phyloP scores from a whole-genome alignment of 2,113 vertebrate species.

The Parotia lawesii region DNA sequence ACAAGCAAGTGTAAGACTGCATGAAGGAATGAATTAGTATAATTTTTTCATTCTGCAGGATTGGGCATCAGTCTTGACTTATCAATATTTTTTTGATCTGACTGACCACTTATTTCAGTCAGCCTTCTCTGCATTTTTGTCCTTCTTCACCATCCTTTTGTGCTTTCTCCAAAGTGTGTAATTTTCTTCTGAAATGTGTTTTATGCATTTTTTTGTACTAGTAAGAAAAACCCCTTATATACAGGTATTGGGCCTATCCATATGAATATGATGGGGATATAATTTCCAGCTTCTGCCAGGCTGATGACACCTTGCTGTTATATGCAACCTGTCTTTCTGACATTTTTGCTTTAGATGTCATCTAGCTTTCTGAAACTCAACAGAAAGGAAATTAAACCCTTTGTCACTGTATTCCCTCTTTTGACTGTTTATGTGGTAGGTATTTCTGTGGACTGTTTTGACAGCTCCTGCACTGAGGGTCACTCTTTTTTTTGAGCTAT shows the following conservation, averaged over 20 bases:
- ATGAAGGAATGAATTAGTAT: not conserved
- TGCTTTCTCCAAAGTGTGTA: not conserved
- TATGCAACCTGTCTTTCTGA: not conserved
- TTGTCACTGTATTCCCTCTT: not conserved
- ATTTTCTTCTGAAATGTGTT: not conserved
- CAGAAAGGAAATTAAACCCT: not conserved
- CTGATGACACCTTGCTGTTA: not conserved
- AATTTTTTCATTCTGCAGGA: not conserved
- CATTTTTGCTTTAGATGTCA: not conserved
- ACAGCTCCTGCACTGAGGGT: not conserved
- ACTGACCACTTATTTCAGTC: not conserved
- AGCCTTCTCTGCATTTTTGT: not conserved
- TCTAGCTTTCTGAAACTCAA: not conserved
- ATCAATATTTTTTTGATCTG: not conserved
- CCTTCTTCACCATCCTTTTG: not conserved
- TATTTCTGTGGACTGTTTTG: not conserved
- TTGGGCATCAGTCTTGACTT: not conserved
- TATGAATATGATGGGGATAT: not conserved
- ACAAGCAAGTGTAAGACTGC: not conserved
- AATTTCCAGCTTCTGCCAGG: not conserved
- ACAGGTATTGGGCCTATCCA: not conserved
- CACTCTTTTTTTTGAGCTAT: not conserved
- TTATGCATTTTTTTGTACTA: not conserved
- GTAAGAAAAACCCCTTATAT: not conserved
- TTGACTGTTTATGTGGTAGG: not conserved